Evolutionary conservation across 2,888 invertebrate genomes (phyloP), one percentile per base, ranked within the genome.

Genomic region (Pristionchus entomophagus): DNA sequence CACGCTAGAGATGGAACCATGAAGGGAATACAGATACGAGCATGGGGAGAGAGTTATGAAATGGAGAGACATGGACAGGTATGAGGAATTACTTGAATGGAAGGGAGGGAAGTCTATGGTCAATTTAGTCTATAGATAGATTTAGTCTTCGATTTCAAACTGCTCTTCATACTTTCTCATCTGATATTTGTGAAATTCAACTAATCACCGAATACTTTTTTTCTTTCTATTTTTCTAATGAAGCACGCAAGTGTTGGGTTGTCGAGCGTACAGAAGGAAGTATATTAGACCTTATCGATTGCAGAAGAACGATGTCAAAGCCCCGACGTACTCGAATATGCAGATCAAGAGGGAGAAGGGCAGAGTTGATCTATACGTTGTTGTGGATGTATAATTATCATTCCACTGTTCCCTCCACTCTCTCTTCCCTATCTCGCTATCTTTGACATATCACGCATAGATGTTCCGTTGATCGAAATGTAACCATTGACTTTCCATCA

Each of bases 311-410:
- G 99, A 99, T 95, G 97, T 99, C 3, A 99, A 99, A 94, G 99
- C 99, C 51, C 99, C 99, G 89, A 99, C 99, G 6, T 99, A 99
- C 94, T 98, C 99, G 12, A 97, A 98, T 86, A 99, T 99, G 99
- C 98, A 99, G 95, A 95, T 97, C 78, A 95, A 95, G 90, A 95
- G 95, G 86, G 94, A 96, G 90, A 95, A 86, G 8, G 90, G 88
- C 22, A 85, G 88, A 81, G 73, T 88, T 38, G 97, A 99, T 95
- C 95, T 98, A 77, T 99, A 97, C 96, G 98, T 99, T 91, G 99
- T 99, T 94, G 96, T 99, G 94, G 99, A 99, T 95, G 98, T 99
- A 94, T 98, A 51, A 41, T 69, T n/a, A 26, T 8, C 38, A 69
- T 69, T 29, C 14, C 10, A 22, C 19, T 56, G n/a, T 12, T n/a